Conservation (phyloP, 2,797 vertebrate genomes). For the Ctenosaura bakeri region DNA sequence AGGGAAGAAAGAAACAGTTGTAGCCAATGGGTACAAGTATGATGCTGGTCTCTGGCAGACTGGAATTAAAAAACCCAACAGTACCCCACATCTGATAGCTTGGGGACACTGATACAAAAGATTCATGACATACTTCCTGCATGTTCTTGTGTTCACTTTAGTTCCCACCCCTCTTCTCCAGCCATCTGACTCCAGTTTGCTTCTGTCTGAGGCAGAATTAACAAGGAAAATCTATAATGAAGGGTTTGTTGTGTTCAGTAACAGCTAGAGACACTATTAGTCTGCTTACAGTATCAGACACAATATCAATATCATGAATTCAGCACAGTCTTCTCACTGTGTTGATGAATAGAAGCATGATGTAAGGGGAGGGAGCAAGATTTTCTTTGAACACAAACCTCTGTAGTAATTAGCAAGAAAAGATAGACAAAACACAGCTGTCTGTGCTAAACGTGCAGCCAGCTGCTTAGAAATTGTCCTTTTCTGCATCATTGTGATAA, state of each 20-base stretch:
- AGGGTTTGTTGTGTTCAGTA: not conserved
- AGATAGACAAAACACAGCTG: conserved; percentile 37
- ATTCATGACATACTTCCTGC: not conserved
- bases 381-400: not conserved
- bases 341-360: conserved; percentile 16
- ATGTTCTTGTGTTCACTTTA: not conserved
- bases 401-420: conserved; percentile 35
- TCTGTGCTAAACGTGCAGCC: conserved; percentile 20
- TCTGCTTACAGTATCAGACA: not conserved
- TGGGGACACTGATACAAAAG: no score
- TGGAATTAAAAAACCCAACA: no score
- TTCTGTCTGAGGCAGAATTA: conserved; percentile 5
- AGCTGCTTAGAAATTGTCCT: conserved; percentile 25
- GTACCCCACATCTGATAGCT: no score
- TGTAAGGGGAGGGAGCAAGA: conserved; percentile 6
- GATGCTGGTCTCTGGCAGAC: no score
- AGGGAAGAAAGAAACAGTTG: no score
- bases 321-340: conserved; percentile 1
- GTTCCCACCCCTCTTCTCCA: not conserved
- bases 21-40: no score
- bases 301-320: conserved; percentile 12
- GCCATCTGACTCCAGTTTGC: not conserved
- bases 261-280: conserved; percentile 1
- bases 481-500: conserved; percentile 24
- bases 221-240: not conserved